Conservation (phyloP, 2,113 vertebrate species). For the Rhynchomys soricoides region DNA sequence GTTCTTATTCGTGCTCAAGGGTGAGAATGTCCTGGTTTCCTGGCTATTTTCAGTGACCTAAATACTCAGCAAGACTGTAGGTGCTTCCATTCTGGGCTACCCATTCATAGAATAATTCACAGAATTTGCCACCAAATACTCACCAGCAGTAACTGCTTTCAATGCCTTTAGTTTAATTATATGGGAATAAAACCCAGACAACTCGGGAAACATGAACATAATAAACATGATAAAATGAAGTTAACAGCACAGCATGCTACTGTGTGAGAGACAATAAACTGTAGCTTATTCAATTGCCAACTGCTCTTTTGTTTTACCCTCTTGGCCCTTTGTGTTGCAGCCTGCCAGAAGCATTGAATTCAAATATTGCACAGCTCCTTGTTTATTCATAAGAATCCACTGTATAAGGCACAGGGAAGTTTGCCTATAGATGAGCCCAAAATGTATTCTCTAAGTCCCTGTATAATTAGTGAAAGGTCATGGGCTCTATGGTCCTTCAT, state of each 20-base stretch:
- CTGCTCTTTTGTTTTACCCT: background rate
- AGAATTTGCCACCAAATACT: background rate
- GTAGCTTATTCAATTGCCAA: background rate
- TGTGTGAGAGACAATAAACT: background rate
- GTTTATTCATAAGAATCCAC: slow-evolving; percentile 25
- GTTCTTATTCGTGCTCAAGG: background rate
- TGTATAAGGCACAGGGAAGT: background rate
- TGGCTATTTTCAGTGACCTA: background rate
- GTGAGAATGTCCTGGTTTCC: background rate
- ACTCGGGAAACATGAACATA: slow-evolving; percentile 21
- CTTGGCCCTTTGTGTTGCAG: background rate
- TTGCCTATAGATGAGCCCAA: background rate
- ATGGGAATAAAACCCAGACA: background rate
- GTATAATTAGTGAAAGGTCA: background rate
- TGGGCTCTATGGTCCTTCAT: background rate
- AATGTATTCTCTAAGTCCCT: background rate
- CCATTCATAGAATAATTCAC: background rate
- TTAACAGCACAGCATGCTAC: background rate
- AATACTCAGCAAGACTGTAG: background rate
- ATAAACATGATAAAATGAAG: slow-evolving; percentile 29
- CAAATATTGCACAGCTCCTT: background rate
- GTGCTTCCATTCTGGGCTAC: background rate
- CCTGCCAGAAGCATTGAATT: slow-evolving; percentile 10
- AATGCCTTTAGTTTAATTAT: slow-evolving; percentile 20
- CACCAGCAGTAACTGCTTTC: background rate